phyloP scores from a whole-genome alignment of 2,113 vertebrate species.

The Microcebus murinus region DNA sequence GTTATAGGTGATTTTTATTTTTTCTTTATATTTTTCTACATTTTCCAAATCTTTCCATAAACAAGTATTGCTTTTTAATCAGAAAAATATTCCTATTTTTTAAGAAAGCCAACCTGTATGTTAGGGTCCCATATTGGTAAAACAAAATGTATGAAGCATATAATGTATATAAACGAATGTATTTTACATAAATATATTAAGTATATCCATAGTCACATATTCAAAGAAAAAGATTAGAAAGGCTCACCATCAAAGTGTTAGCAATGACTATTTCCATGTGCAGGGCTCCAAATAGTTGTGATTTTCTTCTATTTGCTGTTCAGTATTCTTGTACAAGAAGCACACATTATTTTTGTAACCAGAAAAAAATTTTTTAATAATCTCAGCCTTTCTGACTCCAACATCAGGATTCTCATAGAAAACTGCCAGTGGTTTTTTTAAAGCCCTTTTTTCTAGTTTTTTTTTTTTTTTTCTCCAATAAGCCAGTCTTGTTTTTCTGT shows the following conservation, averaged over 20 bases:
- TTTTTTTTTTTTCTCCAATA: neutral
- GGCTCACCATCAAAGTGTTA: neutral
- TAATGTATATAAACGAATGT: neutral
- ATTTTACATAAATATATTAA: neutral
- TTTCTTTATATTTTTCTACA: constrained; percentile 31
- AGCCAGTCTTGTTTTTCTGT: neutral
- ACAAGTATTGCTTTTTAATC: constrained; percentile 32
- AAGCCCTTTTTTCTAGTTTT: neutral
- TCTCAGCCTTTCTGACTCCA: neutral
- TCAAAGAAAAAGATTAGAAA: neutral
- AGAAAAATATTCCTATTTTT: constrained; percentile 38
- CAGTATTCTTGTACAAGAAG: neutral
- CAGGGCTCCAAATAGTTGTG: neutral
- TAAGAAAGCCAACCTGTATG: neutral
- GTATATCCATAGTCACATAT: neutral
- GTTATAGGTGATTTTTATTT: neutral
- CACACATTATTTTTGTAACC: neutral
- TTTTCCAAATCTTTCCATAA: neutral
- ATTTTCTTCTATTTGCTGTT: constrained; percentile 28
- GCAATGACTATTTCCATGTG: neutral
- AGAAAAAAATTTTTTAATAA: constrained; percentile 29
- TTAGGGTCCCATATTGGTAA: constrained; percentile 14
- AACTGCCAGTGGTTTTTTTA: neutral
- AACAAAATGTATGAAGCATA: constrained; percentile 10
- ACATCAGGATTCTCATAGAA: neutral